Evolutionary conservation across 2,113 vertebrate species (phyloP).

Genomic region (Chionodraco myersi): DNA sequence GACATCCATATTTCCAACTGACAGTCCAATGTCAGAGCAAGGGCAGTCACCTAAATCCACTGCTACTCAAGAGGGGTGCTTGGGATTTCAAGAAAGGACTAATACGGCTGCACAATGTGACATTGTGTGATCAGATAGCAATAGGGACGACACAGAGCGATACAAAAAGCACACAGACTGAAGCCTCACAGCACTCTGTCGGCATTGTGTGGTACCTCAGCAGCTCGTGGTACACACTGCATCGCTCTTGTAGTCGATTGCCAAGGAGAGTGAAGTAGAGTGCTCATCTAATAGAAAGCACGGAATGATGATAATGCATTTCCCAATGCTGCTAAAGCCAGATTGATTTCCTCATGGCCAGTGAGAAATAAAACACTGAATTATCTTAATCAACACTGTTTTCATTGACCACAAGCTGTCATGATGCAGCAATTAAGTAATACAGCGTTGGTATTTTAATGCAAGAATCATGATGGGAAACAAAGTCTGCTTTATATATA

Average conservation of each 20-base stretch:
- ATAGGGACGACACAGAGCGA: constrained; percentile 55
- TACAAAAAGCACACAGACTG: constrained; percentile 57
- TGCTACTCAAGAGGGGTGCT: constrained; percentile 56
- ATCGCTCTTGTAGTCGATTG: constrained; percentile 42
- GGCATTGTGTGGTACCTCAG: constrained; percentile 59
- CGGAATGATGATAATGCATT: constrained; percentile 46
- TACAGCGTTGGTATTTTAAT: constrained; percentile 12
- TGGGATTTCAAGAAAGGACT: constrained; percentile 63
- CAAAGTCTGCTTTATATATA: neutral
- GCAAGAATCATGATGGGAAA: neutral
- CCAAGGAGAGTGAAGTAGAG: constrained; percentile 42
- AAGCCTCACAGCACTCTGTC: constrained; percentile 48
- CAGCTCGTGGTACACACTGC: constrained; percentile 54
- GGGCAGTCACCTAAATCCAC: constrained; percentile 56
- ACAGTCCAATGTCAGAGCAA: constrained; percentile 57
- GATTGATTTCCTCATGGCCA: constrained; percentile 35
- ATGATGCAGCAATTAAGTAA: neutral
- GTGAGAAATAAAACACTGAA: constrained; percentile 21
- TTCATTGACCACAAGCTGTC: constrained; percentile 12
- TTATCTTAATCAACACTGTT: constrained; percentile 26
- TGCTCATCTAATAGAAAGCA: constrained; percentile 48
- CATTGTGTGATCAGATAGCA: constrained; percentile 58
- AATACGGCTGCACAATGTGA: constrained; percentile 63
- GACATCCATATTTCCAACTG: constrained; percentile 28
- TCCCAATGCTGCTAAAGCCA: neutral